Base-by-base conservation (phyloP, 2,888 invertebrate species). In the Tricholauxania praeusta region DNA sequence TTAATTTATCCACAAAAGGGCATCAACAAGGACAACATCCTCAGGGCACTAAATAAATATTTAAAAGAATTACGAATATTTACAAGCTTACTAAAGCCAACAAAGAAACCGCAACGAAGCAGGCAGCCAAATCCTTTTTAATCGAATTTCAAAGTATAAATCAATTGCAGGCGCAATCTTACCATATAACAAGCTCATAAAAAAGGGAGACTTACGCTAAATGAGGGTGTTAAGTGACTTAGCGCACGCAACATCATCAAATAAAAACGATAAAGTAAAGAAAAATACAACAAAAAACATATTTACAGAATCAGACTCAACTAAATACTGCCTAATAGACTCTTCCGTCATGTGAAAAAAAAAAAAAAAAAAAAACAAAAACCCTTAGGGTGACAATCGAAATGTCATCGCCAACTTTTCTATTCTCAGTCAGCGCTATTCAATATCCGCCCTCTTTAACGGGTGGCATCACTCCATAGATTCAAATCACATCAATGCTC, bases 151-250 rank as follows among this genome's bases (percentile, higher is more conserved):
- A 75, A 78, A 79, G 79, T 65, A 77, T 79, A 79, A 79, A 79
- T 79, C 80, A 79, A 75, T 77, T 78, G 78, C 80, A 80, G 79
- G 74, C 76, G 73, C 74, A 75, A 10, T 10, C 71, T 64, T 75
- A 62, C 73, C 14, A 66, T 32, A 49, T 63, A 67, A 67, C 71
- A 72, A 69, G 64, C 64, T 52, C 71, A 75, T 73, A 66, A 73
- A 75, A 64, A 59, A 49, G 64, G 66, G 55, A 66, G 28, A 74
- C 59, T 62, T 47, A 39, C 47, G 3, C 68, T 55, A 72, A 76
- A 77, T 77, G 79, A 78, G 80, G 80, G 80, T 80, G 80, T 79
- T 79, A 80, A 80, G 78, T 75, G 80, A 77, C 77, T 79, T 79
- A 74, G 75, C 78, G 77, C 71, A 63, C 63, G 70, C 70, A 53